Evolutionary conservation across 2,888 invertebrate genomes (phyloP).

Genomic region (Monopis laevigella): DNA sequence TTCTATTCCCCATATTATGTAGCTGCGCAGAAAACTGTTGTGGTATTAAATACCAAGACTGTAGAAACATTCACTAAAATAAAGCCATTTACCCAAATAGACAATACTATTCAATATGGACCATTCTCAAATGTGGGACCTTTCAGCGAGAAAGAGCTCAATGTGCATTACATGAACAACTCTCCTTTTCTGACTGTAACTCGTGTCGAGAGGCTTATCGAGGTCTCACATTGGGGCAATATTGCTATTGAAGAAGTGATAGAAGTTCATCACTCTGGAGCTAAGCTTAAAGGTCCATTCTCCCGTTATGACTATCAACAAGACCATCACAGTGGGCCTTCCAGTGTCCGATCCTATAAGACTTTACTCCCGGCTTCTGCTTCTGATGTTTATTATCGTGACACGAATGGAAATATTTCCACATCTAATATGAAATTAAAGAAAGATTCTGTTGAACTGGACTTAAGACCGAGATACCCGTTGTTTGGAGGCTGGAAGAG

Average conservation of each 20-base stretch:
- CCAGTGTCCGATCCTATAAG: conserved; percentile 92
- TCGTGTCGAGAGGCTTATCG: conserved; percentile 84
- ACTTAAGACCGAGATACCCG: conserved; percentile 96
- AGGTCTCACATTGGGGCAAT: conserved; percentile 99
- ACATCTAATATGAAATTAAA: conserved; percentile 91
- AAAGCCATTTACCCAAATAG: conserved; percentile 82
- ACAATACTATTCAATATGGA: conserved; percentile 87
- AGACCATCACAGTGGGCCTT: conserved; percentile 86
- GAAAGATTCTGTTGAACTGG: conserved; percentile 94
- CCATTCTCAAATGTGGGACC: conserved; percentile 80
- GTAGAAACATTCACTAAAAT: conserved; percentile 85
- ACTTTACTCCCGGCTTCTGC: conserved; percentile 88
- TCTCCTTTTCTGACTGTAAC: conserved; percentile 95
- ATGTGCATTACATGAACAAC: conserved; percentile 95
- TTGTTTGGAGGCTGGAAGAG: conserved; percentile 99
- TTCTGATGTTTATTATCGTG: conserved; percentile 93
- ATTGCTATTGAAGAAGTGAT: conserved; percentile 96
- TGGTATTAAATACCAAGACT: conserved; percentile 79
- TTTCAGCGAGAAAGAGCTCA: conserved; percentile 70
- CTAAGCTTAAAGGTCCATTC: conserved; percentile 91
- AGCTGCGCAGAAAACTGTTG: conserved; percentile 80
- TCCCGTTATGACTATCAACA: conserved; percentile 98
- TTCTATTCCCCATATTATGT: conserved; percentile 86
- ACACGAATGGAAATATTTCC: conserved; percentile 99
- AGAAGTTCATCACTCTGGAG: conserved; percentile 92